A percentile compares a stretch with the other conserved stretches of the same genome.
These are phyloP conservation scores for Cryptus viduatorius DNA, from an alignment of 2,888 invertebrate genomes.

Conservation along the genomic window DNA sequence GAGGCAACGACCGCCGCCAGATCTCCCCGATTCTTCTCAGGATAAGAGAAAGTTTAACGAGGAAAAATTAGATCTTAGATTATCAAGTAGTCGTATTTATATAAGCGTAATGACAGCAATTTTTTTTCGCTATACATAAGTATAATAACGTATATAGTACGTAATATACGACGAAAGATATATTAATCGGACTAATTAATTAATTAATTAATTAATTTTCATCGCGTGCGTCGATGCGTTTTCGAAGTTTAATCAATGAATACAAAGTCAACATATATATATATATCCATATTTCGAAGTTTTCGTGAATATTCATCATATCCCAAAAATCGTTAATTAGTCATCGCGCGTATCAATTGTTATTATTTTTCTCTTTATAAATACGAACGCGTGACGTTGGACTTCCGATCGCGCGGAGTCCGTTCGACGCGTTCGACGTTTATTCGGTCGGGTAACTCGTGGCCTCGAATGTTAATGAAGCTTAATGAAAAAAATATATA, in stretches of 20 bases:
- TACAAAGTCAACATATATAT: not conserved
- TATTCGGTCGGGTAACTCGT: conserved; percentile 3
- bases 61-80: conserved; percentile 8
- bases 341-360: conserved; percentile 35
- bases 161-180: not conserved
- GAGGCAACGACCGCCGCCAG: not conserved
- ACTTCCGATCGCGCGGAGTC: conserved; percentile 43
- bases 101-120: conserved; percentile 6
- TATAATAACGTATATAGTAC: not conserved
- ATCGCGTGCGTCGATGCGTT: not conserved
- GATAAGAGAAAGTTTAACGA: conserved; percentile 31
- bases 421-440: not conserved
- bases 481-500: conserved; percentile 35
- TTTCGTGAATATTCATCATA: conserved; percentile 25
- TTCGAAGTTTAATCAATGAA: not conserved
- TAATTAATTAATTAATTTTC: conserved; percentile 37
- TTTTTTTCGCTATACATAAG: not conserved
- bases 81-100: conserved; percentile 18
- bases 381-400: conserved; percentile 46
- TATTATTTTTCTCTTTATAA: conserved; percentile 45
- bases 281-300: not conserved
- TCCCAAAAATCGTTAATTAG: conserved; percentile 48
- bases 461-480: conserved; percentile 61
- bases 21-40: not conserved
- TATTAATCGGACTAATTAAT: not conserved